phyloP scores from a whole-genome alignment of 2,888 invertebrate genomes.

The Tenthredo notha region DNA sequence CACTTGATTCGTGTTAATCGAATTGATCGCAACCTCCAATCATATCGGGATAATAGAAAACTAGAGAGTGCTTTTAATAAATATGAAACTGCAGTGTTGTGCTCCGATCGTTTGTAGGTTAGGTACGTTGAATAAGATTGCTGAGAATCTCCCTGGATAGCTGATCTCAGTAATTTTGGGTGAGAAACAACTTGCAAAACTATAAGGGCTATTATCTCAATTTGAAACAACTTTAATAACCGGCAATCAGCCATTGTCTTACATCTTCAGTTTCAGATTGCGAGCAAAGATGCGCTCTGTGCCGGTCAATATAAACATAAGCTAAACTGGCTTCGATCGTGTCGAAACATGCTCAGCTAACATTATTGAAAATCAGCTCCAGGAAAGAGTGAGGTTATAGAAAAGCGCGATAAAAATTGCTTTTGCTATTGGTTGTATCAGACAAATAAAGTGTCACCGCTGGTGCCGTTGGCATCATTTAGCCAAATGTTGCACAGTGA shows the following conservation, averaged over 20 bases:
- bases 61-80: not conserved
- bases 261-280: not conserved
- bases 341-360: not conserved
- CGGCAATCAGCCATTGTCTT: not conserved
- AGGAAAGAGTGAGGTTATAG: not conserved
- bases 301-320: not conserved
- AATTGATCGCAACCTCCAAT: not conserved
- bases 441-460: not conserved
- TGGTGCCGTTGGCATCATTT: constrained; percentile 7
- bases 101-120: constrained; percentile 23
- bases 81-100: not conserved
- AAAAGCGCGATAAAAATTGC: not conserved
- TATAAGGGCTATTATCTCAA: not conserved
- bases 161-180: not conserved
- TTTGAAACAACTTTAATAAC: not conserved
- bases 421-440: not conserved
- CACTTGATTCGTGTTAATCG: not conserved
- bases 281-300: not conserved
- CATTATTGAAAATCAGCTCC: not conserved
- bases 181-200: not conserved
- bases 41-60: not conserved
- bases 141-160: not conserved
- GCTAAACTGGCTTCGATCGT: not conserved
- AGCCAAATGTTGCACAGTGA: constrained; percentile 7
- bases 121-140: not conserved